Evolutionary conservation across 2,113 vertebrate species (phyloP).

Genomic region (Butorides virescens): DNA sequence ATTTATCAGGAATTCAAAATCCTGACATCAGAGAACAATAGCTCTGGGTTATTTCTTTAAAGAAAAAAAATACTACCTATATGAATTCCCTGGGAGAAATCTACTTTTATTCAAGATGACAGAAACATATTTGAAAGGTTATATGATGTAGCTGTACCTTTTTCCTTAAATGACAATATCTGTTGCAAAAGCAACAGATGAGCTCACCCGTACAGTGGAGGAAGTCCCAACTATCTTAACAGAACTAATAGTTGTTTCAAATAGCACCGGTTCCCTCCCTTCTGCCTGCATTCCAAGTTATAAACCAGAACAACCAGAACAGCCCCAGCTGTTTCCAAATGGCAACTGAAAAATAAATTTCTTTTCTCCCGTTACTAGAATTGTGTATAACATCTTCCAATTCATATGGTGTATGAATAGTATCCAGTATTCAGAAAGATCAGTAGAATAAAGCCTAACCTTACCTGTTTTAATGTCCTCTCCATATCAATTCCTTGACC

Average conservation of each 20-base stretch:
- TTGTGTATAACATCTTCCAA: not conserved
- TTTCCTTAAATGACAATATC: not conserved
- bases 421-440: not conserved
- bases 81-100: not conserved
- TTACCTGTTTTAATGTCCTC: slow-evolving; percentile 96
- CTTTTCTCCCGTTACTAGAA: not conserved
- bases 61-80: not conserved
- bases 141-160: not conserved
- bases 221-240: not conserved
- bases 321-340: not conserved
- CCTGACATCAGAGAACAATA: slow-evolving; percentile 21
- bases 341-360: not conserved
- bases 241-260: not conserved
- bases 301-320: not conserved
- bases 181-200: not conserved
- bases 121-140: slow-evolving; percentile 13
- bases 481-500: slow-evolving; percentile 99
- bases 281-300: not conserved
- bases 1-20: slow-evolving; percentile 42
- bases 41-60: slow-evolving; percentile 18
- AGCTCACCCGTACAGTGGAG: not conserved
- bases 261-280: not conserved
- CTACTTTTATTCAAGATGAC: not conserved
- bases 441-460: not conserved
- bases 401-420: not conserved